These are phyloP conservation scores for Macrobrachium nipponense DNA, from an alignment of 1,140 invertebrate genomes.

Conservation along the genomic window DNA sequence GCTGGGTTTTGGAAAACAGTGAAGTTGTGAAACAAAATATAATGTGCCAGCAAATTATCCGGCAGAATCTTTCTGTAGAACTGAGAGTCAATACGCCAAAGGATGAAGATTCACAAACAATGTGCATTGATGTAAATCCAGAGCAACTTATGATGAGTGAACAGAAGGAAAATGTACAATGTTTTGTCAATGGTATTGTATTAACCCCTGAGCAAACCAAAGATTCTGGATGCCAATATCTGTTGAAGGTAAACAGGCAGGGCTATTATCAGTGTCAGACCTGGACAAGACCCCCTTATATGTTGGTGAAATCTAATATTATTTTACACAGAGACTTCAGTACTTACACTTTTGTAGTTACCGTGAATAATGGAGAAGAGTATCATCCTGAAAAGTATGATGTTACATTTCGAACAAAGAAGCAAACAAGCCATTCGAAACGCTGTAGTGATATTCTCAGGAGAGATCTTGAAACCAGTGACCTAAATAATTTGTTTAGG, in stretches of 20 bases:
- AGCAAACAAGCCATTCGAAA: not conserved
- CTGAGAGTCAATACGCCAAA: constrained; percentile 12
- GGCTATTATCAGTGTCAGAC: constrained; percentile 46
- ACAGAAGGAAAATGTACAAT: constrained; percentile 5
- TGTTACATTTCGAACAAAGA: constrained; percentile 27
- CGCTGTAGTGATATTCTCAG: constrained; percentile 14
- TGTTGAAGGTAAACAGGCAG: constrained; percentile 20
- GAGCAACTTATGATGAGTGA: not conserved
- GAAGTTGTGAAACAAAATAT: constrained; percentile 11
- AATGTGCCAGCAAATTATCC: constrained; percentile 22
- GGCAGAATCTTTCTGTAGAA: not conserved
- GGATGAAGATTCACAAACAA: not conserved
- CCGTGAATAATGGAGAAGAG: not conserved
- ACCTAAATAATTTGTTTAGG: not conserved
- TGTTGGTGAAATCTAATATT: constrained; percentile 38
- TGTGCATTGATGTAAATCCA: constrained; percentile 35
- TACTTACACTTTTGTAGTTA: constrained; percentile 37
- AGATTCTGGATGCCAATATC: constrained; percentile 20
- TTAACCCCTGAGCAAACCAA: not conserved
- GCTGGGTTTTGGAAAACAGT: constrained; percentile 22
- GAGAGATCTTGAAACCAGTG: constrained; percentile 1
- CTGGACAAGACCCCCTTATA: constrained; percentile 43
- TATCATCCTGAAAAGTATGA: constrained; percentile 45
- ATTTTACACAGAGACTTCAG: constrained; percentile 31
- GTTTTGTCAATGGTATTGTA: constrained; percentile 35